Conservation (phyloP, 2,797 vertebrate species). For the Limnodromus scolopaceus region DNA sequence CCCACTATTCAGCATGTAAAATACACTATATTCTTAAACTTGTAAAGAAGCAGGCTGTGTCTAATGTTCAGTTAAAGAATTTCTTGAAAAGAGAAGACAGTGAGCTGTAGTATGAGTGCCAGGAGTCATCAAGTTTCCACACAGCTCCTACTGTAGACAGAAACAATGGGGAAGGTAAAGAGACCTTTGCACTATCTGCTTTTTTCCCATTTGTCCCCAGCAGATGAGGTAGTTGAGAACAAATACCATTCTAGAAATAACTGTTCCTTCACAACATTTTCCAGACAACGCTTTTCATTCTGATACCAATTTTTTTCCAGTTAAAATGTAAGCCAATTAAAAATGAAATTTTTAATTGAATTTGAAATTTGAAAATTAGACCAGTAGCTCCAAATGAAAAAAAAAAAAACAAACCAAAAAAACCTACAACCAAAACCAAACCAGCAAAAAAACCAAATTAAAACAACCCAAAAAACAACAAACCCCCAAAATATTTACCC, state of each 20-base stretch:
- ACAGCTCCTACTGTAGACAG: not conserved
- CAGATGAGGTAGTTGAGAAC: not conserved
- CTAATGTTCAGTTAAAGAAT: not conserved
- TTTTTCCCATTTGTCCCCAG: not conserved
- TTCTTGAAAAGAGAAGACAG: not conserved
- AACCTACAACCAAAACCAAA: not conserved
- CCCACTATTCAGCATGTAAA: not conserved
- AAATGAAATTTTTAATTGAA: no score
- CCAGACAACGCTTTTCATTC: not conserved
- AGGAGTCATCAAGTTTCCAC: not conserved
- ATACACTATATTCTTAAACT: not conserved
- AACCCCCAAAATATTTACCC: not conserved
- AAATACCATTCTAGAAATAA: not conserved
- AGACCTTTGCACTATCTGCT: not conserved
- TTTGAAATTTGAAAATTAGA: not conserved
- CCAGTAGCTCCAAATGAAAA: not conserved
- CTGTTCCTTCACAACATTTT: not conserved
- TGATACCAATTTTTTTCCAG: not conserved
- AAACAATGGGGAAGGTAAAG: not conserved
- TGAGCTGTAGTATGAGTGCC: not conserved
- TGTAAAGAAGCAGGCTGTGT: not conserved
- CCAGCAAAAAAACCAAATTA: not conserved
- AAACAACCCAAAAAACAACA: rapidly evolving
- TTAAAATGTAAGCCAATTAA: not conserved
- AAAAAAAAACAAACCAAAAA: not conserved